A percentile compares a stretch with the other conserved stretches of the same genome.
Conservation (phyloP, 2,113 vertebrate genomes). For the Oxygymnocypris stewartii region DNA sequence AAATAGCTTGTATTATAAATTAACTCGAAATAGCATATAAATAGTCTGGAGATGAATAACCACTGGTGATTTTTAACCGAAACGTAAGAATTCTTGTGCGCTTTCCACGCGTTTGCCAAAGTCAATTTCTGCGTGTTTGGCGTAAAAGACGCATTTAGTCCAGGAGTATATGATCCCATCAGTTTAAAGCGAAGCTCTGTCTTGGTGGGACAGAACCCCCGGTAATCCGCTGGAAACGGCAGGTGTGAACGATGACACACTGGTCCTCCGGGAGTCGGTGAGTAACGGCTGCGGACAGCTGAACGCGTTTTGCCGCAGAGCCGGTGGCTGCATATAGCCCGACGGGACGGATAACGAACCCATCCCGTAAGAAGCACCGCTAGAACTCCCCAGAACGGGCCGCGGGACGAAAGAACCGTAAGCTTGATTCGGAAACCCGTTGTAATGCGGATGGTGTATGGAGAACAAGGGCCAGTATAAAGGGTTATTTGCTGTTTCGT, state of each 20-base stretch:
- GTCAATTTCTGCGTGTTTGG: no score
- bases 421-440: conserved; percentile 73
- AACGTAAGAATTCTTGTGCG: background rate
- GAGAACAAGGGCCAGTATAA: conserved; percentile 81
- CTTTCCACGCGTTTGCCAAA: background rate
- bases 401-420: conserved; percentile 76
- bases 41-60: background rate
- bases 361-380: conserved; percentile 70
- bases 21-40: background rate
- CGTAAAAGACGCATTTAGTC: background rate
- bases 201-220: conserved; percentile 73
- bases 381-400: conserved; percentile 67
- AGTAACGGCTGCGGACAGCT: conserved; percentile 69
- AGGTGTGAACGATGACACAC: conserved; percentile 70
- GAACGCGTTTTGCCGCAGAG: conserved; percentile 65
- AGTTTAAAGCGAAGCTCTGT: conserved; percentile 63
- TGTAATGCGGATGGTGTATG: conserved; percentile 77
- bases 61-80: background rate
- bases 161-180: background rate
- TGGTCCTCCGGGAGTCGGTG: conserved; percentile 73
- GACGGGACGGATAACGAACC: conserved; percentile 72
- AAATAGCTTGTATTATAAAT: background rate
- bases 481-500: conserved; percentile 73
- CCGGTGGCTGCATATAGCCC: conserved; percentile 70
- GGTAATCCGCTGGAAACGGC: conserved; percentile 68